Evolutionary conservation across 2,113 vertebrate genomes (phyloP), one percentile per base, ranked within the genome.

Genomic region (Elachura formosa): DNA sequence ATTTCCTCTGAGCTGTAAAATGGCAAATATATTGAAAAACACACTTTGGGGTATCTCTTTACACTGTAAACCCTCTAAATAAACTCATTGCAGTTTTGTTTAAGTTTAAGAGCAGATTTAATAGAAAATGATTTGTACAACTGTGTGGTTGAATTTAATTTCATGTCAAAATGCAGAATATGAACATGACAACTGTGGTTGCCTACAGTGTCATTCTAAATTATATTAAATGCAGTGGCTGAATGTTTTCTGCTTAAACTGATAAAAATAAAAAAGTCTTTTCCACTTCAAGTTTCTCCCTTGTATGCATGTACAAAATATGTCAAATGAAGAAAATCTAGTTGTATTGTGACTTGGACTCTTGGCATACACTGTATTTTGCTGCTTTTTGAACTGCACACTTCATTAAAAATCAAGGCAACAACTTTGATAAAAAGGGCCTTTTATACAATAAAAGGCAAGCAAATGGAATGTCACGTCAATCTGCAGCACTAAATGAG

Each of bases 331-430:
- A 62, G 46, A 77, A 76, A 90, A 69, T 61, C 10, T 76, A 33
- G 66, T 62, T 87, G 58, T 87, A 34, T 45, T 79, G 36, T 66
- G 48, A 14, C 34, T 82, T 85, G 38, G 74, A 66, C 33, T 80
- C 56, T 48, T 38, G 51, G 38, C 2, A 16, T 84, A 58, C 17
- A 5, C 10, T 54, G 5, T 43, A 28, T 84, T 73, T 95, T 58
- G 68, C 17, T 90, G 41, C 17, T 61, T 81, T 76, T 85, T 95
- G 38, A 92, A 84, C 90, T 91, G 55, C 71, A 38, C 36, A 52
- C 43, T 87, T 80, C 68, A 38, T 48, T 89, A 86, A 91, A 97
- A 96, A 83, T 87, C 33, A 20, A 84, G 80, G 41, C 68, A 67
- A 54, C 19, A 64, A 66, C 49, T 93, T 74, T 33, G 69, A 76